Conservation (phyloP, 2,888 invertebrate genomes). For the Synergus itoensis region DNA sequence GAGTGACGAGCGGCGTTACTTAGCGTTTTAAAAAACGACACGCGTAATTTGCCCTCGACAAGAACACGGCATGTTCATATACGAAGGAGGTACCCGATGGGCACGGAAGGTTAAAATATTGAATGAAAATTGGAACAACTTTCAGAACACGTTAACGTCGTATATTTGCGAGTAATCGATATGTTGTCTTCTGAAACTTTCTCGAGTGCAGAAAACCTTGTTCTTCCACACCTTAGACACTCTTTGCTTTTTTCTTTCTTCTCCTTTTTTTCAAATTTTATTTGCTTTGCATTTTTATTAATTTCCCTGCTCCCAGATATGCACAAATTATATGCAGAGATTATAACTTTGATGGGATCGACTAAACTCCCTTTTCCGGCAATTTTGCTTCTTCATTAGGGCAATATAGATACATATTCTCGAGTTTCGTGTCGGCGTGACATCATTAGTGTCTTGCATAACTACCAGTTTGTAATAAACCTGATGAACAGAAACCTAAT, state of each 20-base stretch:
- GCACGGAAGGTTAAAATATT: constrained; percentile 14
- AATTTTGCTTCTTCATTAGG: not conserved
- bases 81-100: constrained; percentile 11
- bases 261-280: not conserved
- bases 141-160: constrained; percentile 16
- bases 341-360: not conserved
- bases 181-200: not conserved
- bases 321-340: not conserved
- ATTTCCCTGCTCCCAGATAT: not conserved
- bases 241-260: not conserved
- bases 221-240: not conserved
- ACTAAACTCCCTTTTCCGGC: not conserved
- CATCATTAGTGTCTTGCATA: not conserved
- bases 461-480: not conserved
- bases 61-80: constrained; percentile 25
- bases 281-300: not conserved
- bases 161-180: constrained; percentile 21
- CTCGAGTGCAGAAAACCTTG: not conserved
- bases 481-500: not conserved
- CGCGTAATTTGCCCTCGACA: constrained; percentile 25
- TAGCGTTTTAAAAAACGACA: constrained; percentile 29
- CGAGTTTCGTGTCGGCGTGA: not conserved
- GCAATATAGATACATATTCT: not conserved
- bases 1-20: constrained; percentile 17
- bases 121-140: constrained; percentile 29